Evolutionary conservation across 2,113 vertebrate species (phyloP).

Genomic region (Tichodroma muraria): DNA sequence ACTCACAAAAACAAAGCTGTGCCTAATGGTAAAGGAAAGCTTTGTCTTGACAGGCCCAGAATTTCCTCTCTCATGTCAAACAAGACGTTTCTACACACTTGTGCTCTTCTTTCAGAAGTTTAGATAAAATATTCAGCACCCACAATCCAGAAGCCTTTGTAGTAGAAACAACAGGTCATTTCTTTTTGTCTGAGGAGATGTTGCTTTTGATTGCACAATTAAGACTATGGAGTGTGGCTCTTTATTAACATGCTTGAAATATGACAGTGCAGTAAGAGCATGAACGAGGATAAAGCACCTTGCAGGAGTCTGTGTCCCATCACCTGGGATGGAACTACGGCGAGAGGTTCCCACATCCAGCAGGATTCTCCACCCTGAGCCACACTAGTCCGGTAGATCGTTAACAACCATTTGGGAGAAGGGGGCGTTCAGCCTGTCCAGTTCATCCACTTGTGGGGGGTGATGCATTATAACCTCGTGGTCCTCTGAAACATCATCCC

Average conservation of each 20-base stretch:
- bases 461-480: constrained; percentile 70
- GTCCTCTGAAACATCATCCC: constrained; percentile 70
- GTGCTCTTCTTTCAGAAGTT: constrained; percentile 3
- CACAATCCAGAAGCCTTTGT: background rate
- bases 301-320: background rate
- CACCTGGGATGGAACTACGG: background rate
- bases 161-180: background rate
- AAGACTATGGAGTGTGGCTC: constrained; percentile 2
- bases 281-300: background rate
- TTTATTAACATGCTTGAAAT: constrained; percentile 48
- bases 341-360: background rate
- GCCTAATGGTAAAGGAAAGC: background rate
- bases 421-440: constrained; percentile 75
- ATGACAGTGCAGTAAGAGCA: background rate
- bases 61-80: background rate
- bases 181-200: background rate
- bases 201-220: constrained; percentile 15
- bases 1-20: background rate
- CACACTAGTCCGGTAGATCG: constrained; percentile 61
- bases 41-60: background rate
- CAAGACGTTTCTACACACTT: background rate
- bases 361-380: background rate
- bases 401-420: constrained; percentile 69
- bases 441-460: constrained; percentile 80
- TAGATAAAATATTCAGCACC: constrained; percentile 26